phyloP scores from a whole-genome alignment of 2,113 vertebrate genomes.

The Chloropsis cyanopogon region DNA sequence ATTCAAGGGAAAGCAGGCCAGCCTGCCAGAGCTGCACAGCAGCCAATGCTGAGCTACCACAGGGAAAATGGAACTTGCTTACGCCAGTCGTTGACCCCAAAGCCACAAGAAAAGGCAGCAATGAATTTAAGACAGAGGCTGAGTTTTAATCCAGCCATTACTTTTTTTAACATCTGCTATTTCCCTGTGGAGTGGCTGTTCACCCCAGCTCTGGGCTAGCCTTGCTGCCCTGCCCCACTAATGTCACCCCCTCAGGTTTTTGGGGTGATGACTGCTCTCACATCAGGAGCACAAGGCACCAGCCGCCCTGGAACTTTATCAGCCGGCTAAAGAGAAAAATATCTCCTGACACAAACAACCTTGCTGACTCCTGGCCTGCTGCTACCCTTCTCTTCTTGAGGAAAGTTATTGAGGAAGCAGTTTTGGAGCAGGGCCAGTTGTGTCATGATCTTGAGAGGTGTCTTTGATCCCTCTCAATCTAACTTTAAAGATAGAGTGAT shows the following conservation, averaged over 20 bases:
- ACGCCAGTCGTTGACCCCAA: not conserved
- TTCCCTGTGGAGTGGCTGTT: accelerated
- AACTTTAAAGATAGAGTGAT: not conserved
- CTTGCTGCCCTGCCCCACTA: not conserved
- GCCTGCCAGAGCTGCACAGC: not conserved
- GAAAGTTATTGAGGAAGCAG: slow-evolving; percentile 41
- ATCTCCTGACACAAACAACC: not conserved
- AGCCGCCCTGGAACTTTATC: not conserved
- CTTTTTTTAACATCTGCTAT: not conserved
- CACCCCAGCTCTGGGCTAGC: not conserved
- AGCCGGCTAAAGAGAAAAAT: not conserved
- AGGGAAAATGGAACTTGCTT: not conserved
- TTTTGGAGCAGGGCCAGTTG: slow-evolving; percentile 30
- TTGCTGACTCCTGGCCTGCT: not conserved
- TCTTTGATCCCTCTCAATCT: slow-evolving; percentile 22
- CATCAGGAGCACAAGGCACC: not conserved
- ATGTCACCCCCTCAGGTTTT: not conserved
- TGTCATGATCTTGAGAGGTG: not conserved
- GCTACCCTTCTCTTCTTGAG: not conserved
- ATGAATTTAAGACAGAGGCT: not conserved
- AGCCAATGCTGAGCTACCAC: not conserved
- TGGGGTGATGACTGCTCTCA: not conserved
- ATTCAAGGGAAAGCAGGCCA: not conserved
- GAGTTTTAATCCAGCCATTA: not conserved
- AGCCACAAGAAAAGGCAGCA: not conserved